These are phyloP conservation scores for Thalassophryne amazonica DNA, from an alignment of 2,797 vertebrate species.

Conservation along the genomic window DNA sequence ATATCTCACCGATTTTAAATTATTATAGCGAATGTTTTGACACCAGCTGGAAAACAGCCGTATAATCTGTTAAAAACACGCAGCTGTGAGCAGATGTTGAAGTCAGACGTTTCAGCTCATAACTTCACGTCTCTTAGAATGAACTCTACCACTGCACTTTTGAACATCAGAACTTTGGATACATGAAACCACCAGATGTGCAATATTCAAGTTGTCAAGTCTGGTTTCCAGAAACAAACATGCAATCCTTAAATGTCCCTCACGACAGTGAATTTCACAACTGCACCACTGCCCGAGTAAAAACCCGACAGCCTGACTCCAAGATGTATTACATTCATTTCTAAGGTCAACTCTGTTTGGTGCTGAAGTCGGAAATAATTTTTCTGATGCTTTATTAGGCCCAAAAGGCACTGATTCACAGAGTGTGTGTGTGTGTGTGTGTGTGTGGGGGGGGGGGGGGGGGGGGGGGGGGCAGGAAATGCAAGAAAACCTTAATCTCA, in stretches of 20 bases:
- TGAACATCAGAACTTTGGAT: conserved; percentile 35
- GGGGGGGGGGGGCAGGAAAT: too few species aligned
- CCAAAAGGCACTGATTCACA: too few species aligned
- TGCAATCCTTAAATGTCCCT: background rate
- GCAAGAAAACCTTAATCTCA: too few species aligned
- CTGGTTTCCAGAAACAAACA: conserved; percentile 4
- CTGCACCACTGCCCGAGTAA: too few species aligned
- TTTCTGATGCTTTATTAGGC: too few species aligned
- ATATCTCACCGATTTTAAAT: too few species aligned
- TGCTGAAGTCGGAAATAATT: background rate
- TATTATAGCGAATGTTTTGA: too few species aligned
- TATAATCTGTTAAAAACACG: background rate
- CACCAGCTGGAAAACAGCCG: background rate
- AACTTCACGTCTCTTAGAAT: conserved; percentile 12
- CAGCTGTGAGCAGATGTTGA: conserved; percentile 6
- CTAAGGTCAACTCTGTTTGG: background rate
- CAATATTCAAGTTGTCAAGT: conserved; percentile 48
- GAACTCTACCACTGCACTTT: conserved; percentile 16
- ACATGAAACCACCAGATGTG: conserved; percentile 47
- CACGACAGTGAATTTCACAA: conserved; percentile 10
- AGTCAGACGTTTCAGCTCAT: conserved; percentile 17
- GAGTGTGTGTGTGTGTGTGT: too few species aligned
- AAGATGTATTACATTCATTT: background rate
- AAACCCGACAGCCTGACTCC: too few species aligned
- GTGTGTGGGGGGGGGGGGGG: too few species aligned